Evolutionary conservation across 2,888 invertebrate species (phyloP).

Genomic region (Drosophila fungiperda): DNA sequence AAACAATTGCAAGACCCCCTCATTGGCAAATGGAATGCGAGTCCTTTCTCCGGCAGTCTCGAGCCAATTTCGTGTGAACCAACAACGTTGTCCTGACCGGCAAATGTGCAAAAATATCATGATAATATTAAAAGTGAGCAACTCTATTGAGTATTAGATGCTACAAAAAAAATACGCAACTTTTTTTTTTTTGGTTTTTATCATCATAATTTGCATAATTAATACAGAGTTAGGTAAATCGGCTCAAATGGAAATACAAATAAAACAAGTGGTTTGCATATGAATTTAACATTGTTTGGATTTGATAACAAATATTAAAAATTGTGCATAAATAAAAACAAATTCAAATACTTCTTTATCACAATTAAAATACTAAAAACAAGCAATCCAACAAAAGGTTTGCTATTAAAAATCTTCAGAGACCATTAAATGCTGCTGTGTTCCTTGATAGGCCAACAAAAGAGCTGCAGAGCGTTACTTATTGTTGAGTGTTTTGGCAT

Average conservation of each 20-base stretch:
- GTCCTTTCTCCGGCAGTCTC: constrained; percentile 48
- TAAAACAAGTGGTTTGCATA: constrained; percentile 5
- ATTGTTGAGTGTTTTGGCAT: constrained; percentile 45
- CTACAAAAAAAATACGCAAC: constrained; percentile 17
- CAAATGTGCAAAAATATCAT: constrained; percentile 38
- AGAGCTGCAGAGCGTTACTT: constrained; percentile 6
- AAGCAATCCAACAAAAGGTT: constrained; percentile 20
- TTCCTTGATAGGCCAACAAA: constrained; percentile 24
- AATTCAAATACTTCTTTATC: constrained; percentile 1
- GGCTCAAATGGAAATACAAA: neutral
- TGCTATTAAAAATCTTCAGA: constrained; percentile 28
- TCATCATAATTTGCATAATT: neutral
- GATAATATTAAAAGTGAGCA: constrained; percentile 45
- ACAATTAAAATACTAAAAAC: constrained; percentile 4
- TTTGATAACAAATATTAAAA: neutral
- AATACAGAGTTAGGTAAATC: neutral
- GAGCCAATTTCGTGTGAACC: constrained; percentile 57
- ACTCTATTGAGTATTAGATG: constrained; percentile 11
- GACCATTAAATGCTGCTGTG: constrained; percentile 27
- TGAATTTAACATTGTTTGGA: neutral
- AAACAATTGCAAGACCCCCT: constrained; percentile 21
- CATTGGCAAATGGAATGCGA: constrained; percentile 35
- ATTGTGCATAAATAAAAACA: neutral
- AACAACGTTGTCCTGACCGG: constrained; percentile 58
- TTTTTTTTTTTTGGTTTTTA: neutral